These are phyloP conservation scores for Bellardia bayeri DNA, from an alignment of 2,888 invertebrate species.

Conservation along the genomic window DNA sequence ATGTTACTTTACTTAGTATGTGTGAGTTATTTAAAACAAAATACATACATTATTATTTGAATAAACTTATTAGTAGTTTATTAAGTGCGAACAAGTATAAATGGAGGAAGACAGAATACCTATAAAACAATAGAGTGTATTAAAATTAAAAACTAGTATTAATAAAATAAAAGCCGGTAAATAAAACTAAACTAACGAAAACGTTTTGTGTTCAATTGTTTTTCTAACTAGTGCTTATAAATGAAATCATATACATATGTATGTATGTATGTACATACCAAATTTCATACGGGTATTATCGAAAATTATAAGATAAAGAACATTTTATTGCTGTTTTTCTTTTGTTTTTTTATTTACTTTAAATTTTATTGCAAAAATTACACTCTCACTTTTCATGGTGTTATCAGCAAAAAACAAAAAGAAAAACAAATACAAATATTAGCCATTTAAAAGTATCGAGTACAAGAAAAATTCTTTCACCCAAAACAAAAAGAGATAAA, in stretches of 20 bases:
- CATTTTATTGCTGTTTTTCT: not conserved
- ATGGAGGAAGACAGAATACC: not conserved
- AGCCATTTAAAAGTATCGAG: not conserved
- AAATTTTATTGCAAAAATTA: constrained; percentile 53
- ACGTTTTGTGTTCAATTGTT: not conserved
- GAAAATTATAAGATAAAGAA: not conserved
- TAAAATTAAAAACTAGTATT: not conserved
- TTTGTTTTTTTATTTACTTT: constrained; percentile 24
- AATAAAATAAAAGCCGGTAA: constrained; percentile 12
- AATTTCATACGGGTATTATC: too few species aligned
- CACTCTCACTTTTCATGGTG: constrained; percentile 64
- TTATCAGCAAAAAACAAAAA: constrained; percentile 56
- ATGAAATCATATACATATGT: too few species aligned
- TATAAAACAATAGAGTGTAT: not conserved
- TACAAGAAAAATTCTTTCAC: constrained; percentile 53
- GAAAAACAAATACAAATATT: not conserved
- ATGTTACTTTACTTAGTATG: not conserved
- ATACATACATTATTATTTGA: not conserved
- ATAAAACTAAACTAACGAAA: not conserved
- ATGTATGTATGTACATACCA: too few species aligned
- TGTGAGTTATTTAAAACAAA: not conserved
- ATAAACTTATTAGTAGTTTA: constrained; percentile 8
- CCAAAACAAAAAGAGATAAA: constrained; percentile 41
- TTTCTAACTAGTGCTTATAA: not conserved
- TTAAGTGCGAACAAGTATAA: constrained; percentile 18